Evolutionary conservation across 2,113 vertebrate genomes (phyloP), one percentile per base, ranked within the genome.

Genomic region (Pluvianellus socialis): DNA sequence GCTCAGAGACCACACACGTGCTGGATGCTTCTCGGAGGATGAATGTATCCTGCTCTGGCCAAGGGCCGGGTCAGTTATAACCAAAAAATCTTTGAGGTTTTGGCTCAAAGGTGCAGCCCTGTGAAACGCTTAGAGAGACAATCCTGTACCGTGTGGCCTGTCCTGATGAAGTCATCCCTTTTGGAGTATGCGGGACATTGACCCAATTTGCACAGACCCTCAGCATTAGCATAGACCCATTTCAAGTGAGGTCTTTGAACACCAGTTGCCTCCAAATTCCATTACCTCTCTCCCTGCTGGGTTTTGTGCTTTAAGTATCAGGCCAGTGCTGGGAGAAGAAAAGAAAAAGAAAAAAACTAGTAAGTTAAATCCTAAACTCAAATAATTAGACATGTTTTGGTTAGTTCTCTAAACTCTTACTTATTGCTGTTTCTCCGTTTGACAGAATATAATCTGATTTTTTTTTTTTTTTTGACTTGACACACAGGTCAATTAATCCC

Each of bases 251-350:
- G 56, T 12, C 96, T 97, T 96, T 94, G 96, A 96, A 96, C 76
- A 94, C n/a, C 94, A 85, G 86, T 97, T 89, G 73, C 84, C 70
- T 95, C 70, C 89, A 95, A 96, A 97, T 97, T 96, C 95, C 92
- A 91, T 97, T 95, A 96, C 95, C 53, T 86, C 89, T 95, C 76
- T 91, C 94, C 97, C 96, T 79, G 97, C 96, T 95, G 95, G 77
- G 94, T 96, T 97, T 97, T 97, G 91, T 97, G 71, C 79, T 75
- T 94, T 89, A 85, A 97, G 77, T 75, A 95, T 95, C 92, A 87
- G 73, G 71, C 90, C 93, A 85, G 28, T 74, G 27, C 67, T 95
- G 30, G n/a, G 62, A 91, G 66, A 96, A 97, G 90, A 97, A 96
- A 94, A 92, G 86, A 75, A 75, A 88, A 47, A 71, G 55, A 63